Conservation (phyloP, 2,888 invertebrate genomes). For the Hemithea aestivaria region DNA sequence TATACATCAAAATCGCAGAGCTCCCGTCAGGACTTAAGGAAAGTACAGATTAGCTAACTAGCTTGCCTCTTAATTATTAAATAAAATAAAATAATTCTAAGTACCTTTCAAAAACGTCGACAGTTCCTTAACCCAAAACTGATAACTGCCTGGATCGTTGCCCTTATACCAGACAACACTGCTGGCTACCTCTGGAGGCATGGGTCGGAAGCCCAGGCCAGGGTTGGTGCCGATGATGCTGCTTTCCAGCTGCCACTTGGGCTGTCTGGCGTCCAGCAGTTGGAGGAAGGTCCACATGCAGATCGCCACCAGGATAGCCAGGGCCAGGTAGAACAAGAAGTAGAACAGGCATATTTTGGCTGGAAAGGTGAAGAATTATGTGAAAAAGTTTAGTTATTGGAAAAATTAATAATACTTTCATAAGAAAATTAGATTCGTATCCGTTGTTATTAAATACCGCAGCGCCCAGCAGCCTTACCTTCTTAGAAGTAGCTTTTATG, state of each 20-base stretch:
- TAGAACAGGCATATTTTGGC: conserved; percentile 98
- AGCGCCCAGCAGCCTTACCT: no score
- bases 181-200: conserved; percentile 93
- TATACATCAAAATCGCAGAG: no score
- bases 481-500: no score
- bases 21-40: no score
- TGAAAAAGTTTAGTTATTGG: not conserved
- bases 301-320: conserved; percentile 95
- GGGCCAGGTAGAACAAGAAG: conserved; percentile 93
- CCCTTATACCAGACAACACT: conserved; percentile 97
- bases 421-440: no score
- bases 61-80: no score
- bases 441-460: no score
- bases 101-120: conserved; percentile 85
- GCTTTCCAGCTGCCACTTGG: conserved; percentile 91
- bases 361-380: conserved; percentile 69
- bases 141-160: conserved; percentile 85
- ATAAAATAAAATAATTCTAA: no score
- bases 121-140: conserved; percentile 88
- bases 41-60: no score
- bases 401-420: no score
- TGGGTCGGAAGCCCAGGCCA: conserved; percentile 96
- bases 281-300: conserved; percentile 97
- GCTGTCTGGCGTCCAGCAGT: conserved; percentile 92
- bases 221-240: conserved; percentile 97